phyloP scores from a whole-genome alignment of 2,797 vertebrate species.

The Argya squamiceps region DNA sequence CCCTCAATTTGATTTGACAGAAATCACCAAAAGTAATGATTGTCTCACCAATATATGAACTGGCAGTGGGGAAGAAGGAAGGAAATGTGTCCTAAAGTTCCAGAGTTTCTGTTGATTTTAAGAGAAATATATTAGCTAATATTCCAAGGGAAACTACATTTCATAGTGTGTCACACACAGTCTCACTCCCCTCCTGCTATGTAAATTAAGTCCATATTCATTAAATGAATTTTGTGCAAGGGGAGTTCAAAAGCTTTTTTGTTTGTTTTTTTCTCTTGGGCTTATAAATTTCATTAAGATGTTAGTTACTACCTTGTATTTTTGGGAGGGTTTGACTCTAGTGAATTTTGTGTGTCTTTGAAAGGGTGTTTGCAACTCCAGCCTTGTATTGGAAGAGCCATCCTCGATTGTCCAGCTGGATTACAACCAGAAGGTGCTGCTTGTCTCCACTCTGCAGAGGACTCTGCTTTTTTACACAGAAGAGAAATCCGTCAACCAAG shows the following conservation, averaged over 20 bases:
- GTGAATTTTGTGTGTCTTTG: background rate
- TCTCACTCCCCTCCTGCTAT: background rate
- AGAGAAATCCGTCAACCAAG: slow-evolving; percentile 84
- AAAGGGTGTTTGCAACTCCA: slow-evolving; percentile 89
- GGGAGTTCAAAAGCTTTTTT: background rate
- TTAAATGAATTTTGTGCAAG: background rate
- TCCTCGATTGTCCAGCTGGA: slow-evolving; percentile 92
- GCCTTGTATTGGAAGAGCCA: slow-evolving; percentile 87
- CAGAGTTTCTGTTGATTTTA: background rate
- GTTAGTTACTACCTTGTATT: background rate
- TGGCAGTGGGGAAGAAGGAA: background rate
- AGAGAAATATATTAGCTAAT: background rate
- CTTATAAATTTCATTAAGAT: background rate
- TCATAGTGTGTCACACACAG: background rate
- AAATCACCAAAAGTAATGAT: background rate
- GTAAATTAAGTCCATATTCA: background rate
- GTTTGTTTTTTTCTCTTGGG: background rate
- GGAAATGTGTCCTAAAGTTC: background rate
- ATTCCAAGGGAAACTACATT: background rate
- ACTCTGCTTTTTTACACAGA: slow-evolving; percentile 90
- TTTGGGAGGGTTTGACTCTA: background rate
- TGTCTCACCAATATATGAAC: background rate
- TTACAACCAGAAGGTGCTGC: slow-evolving; percentile 91
- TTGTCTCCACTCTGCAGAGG: slow-evolving; percentile 88
- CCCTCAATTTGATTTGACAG: background rate